Percentiles rank a stretch among this genome's conserved stretches.
These are phyloP conservation scores for Thalassoma bifasciatum DNA, from an alignment of 2,113 vertebrate species.

Conservation along the genomic window DNA sequence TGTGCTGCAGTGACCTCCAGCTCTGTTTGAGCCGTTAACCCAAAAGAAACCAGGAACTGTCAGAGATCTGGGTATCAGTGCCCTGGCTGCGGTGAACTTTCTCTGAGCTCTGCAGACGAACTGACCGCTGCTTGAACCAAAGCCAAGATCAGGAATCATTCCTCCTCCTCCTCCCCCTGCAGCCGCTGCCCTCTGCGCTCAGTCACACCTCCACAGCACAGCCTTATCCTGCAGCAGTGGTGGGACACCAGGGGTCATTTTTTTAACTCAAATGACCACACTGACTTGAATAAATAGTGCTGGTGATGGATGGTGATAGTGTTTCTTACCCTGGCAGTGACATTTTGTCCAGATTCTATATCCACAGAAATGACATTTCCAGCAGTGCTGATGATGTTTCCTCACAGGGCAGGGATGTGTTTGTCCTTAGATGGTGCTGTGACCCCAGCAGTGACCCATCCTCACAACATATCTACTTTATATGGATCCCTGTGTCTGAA, in stretches of 20 bases:
- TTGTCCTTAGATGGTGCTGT: background rate
- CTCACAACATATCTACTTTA: background rate
- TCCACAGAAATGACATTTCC: slow-evolving; percentile 53
- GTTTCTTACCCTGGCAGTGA: slow-evolving; percentile 18
- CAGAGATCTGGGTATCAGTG: background rate
- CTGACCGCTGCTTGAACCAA: slow-evolving; percentile 28
- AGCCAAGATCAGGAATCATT: slow-evolving; percentile 52
- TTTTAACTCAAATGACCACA: slow-evolving; percentile 13
- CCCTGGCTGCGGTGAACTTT: background rate
- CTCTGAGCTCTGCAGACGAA: background rate
- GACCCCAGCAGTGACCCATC: slow-evolving; percentile 15
- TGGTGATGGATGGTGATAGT: slow-evolving; percentile 18
- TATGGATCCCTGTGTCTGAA: background rate
- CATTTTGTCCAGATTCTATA: slow-evolving; percentile 49
- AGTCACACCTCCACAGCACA: background rate
- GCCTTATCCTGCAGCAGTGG: background rate
- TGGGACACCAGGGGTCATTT: background rate
- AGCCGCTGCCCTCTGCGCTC: slow-evolving; percentile 5
- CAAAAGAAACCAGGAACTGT: background rate
- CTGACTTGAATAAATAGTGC: slow-evolving; percentile 40
- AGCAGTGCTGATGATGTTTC: slow-evolving; percentile 25
- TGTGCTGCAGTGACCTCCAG: background rate
- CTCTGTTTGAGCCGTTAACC: background rate
- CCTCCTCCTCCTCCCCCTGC: slow-evolving; percentile 14
- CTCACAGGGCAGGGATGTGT: background rate